Base-by-base conservation (phyloP, 2,888 invertebrate genomes). In the Liodrosophila aerea region DNA sequence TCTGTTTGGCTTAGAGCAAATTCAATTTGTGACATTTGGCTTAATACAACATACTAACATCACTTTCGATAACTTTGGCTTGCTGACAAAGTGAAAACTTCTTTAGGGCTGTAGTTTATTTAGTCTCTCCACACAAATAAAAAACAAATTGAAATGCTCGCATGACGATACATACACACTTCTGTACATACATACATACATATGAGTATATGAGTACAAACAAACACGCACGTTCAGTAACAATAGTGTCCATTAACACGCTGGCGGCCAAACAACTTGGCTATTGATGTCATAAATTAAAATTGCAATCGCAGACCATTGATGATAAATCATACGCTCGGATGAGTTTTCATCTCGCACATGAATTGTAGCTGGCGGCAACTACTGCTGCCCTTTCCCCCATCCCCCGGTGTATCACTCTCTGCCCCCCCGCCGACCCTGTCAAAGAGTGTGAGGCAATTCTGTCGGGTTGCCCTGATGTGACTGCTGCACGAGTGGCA, bases 291-390 rank as follows among this genome's bases (percentile, higher is more conserved):
- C 75, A 77, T 75, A 75, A 75, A 75, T 77, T 76, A 77, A 75
- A 77, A 75, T 75, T 75, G 77, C 77, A 77, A 77, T 75, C 74
- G 74, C 65, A 73, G 77, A 75, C 74, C 64, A 76, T 77, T 75
- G 75, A 75, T 77, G 77, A 75, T 75, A 75, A 75, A 77, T 75
- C 77, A 75, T 62, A 74, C 74, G 70, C 77, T 76, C 65, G 73
- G 70, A 69, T 75, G 77, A 76, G 66, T 77, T 77, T 75, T 77
- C 75, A 75, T 75, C 74, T 69, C 74, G 74, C 77, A 70, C 74
- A 75, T 75, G 74, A 75, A 75, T 77, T 77, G 70, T 74, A 64
- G 77, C 74, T 64, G 70, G 63, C 64, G 73, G 76, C 73, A 64
- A 68, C 61, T 61, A 62, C 58, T 51, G 15, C 58, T 51, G 15